Evolutionary conservation across 2,888 invertebrate genomes (phyloP), one percentile per base, ranked within the genome.

Genomic region (Coenonympha glycerion): DNA sequence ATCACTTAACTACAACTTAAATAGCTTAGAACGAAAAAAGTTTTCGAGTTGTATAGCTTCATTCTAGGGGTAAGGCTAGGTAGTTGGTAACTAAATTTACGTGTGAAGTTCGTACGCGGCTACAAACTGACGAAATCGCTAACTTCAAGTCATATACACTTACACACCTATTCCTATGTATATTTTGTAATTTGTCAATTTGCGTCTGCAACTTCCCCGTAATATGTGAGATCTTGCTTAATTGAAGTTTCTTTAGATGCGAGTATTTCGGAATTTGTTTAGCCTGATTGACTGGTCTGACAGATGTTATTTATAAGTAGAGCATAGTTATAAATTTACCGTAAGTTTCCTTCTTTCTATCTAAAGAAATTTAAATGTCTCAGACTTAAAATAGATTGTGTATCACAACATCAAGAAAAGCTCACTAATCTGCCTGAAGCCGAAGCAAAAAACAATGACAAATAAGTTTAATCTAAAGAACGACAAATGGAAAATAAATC

Each of bases 51-150:
- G n/a, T n/a, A n/a, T n/a, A n/a, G n/a, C n/a, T n/a, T n/a, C n/a
- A n/a, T n/a, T n/a, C n/a, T n/a, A n/a, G n/a, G n/a, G n/a, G n/a
- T n/a, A n/a, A n/a, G n/a, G n/a, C n/a, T n/a, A n/a, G 52, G 55
- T 53, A 53, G 53, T 53, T 49, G 47, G 55, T 55, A 52, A 53
- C 47, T 44, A 42, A 34, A 52, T 52, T 55, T 55, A 52, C 45
- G 49, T 50, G 49, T 47, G 49, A 44, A 55, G 47, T 53, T 49
- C 34, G 26, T 28, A 37, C 30, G 37, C 42, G 33, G 21, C 21
- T 45, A 24, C 34, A 24, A 44, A 22, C 33, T 44, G 44, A 44
- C 44, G 44, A 44, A 33, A 44, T 33, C 33, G 44, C 31, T 9
- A 44, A 44, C 31, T 44, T 31, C 21, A 6, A 6, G 41, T 11